Conservation (phyloP, 2,113 vertebrate genomes). For the Hydrolagus affinis region DNA sequence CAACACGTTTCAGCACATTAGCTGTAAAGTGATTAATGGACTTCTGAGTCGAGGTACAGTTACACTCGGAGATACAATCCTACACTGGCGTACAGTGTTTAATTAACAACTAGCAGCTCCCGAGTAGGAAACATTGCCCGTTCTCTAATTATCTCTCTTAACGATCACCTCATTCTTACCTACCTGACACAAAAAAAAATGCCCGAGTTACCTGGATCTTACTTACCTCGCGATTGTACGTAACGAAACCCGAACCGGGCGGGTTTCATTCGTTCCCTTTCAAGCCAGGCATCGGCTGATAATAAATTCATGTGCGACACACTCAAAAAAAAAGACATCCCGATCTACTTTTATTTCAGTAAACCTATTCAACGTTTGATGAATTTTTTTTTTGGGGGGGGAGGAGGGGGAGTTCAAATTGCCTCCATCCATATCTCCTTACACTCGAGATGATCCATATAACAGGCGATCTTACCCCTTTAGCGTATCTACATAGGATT, state of each 20-base stretch:
- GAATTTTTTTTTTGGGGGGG: no score
- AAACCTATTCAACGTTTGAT: slow-evolving; percentile 19
- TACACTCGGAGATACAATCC: slow-evolving; percentile 65
- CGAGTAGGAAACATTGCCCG: slow-evolving; percentile 9
- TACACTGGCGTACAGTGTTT: slow-evolving; percentile 61
- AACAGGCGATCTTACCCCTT: background rate
- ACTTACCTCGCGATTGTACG: slow-evolving; percentile 54
- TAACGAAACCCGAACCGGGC: slow-evolving; percentile 61
- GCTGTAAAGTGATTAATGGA: slow-evolving; percentile 73
- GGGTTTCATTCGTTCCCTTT: slow-evolving; percentile 55
- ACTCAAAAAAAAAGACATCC: slow-evolving; percentile 36
- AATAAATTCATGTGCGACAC: slow-evolving; percentile 39
- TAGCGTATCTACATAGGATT: background rate
- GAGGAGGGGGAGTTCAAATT: slow-evolving; percentile 27
- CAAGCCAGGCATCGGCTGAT: slow-evolving; percentile 40
- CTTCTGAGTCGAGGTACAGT: slow-evolving; percentile 60
- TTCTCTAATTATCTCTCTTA: slow-evolving; percentile 60
- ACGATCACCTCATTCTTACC: slow-evolving; percentile 30
- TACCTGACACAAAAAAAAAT: slow-evolving; percentile 19
- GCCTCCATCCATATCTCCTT: slow-evolving; percentile 11
- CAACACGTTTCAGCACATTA: slow-evolving; percentile 50
- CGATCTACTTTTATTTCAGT: slow-evolving; percentile 25
- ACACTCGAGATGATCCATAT: background rate
- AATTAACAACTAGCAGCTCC: slow-evolving; percentile 77
- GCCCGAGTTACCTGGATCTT: slow-evolving; percentile 50